Percentiles rank a stretch among this genome's conserved stretches.
phyloP scores from a whole-genome alignment of 2,113 vertebrate species.

The Seriola aureovittata region DNA sequence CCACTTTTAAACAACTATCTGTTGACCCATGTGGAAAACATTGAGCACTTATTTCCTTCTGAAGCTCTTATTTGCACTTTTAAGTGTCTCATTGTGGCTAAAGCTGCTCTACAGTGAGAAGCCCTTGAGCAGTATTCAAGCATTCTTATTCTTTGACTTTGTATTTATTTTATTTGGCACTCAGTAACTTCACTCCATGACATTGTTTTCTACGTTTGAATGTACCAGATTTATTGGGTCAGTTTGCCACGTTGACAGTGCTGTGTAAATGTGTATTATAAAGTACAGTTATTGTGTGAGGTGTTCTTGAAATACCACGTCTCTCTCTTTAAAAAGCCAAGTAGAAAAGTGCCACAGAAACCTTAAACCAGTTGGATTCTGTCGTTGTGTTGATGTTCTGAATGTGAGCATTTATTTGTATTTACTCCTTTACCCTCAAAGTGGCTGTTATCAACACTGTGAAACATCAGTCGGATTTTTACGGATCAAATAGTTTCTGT shows the following conservation, averaged over 20 bases:
- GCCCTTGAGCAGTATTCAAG: background rate
- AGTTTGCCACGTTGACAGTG: slow-evolving; percentile 60
- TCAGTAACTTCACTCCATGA: slow-evolving; percentile 18
- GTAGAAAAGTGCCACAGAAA: slow-evolving; percentile 82
- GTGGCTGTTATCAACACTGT: slow-evolving; percentile 85
- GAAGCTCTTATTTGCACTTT: slow-evolving; percentile 68
- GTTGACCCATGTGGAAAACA: background rate
- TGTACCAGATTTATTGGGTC: slow-evolving; percentile 65
- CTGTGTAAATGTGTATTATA: slow-evolving; percentile 80
- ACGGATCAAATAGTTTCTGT: slow-evolving; percentile 68
- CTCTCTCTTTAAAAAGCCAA: slow-evolving; percentile 73
- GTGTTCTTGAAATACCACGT: slow-evolving; percentile 60
- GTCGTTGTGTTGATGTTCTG: slow-evolving; percentile 79
- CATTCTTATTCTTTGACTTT: slow-evolving; percentile 11
- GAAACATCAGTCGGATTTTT: slow-evolving; percentile 78
- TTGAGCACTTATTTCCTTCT: slow-evolving; percentile 18
- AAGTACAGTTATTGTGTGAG: slow-evolving; percentile 74
- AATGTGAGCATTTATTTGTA: slow-evolving; percentile 78
- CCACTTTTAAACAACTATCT: background rate
- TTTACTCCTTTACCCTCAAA: slow-evolving; percentile 75
- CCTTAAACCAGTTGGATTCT: slow-evolving; percentile 70
- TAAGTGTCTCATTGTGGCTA: slow-evolving; percentile 44
- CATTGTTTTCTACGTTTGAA: slow-evolving; percentile 66
- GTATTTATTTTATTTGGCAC: slow-evolving; percentile 25
- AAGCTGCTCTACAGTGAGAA: slow-evolving; percentile 29